These are phyloP conservation scores for Xenops minutus DNA, from an alignment of 2,797 vertebrate species.

Conservation along the genomic window DNA sequence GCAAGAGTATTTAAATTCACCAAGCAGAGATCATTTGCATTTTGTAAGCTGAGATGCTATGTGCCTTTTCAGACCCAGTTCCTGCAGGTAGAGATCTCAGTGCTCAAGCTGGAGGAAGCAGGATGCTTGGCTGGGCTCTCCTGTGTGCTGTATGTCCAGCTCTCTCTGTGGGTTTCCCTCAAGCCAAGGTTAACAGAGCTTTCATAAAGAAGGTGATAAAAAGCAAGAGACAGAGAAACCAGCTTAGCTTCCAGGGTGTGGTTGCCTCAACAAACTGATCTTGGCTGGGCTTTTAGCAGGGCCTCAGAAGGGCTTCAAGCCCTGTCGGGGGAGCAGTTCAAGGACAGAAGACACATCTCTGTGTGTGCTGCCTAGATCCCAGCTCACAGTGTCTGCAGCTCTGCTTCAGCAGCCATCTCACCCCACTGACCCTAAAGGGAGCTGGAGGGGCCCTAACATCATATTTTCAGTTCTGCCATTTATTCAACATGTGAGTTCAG, in stretches of 20 bases:
- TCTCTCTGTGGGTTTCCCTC: neutral
- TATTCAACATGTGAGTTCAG: accelerated
- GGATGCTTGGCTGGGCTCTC: neutral
- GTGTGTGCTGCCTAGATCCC: neutral
- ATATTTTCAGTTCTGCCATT: neutral
- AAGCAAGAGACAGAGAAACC: neutral
- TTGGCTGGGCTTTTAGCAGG: neutral
- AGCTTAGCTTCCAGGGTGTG: accelerated
- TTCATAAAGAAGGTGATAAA: neutral
- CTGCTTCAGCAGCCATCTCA: neutral
- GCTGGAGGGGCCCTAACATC: too few relatives aligned
- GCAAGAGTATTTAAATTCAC: neutral
- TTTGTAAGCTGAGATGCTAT: neutral
- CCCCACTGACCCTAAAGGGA: neutral
- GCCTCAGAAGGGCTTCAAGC: neutral
- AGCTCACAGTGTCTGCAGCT: neutral
- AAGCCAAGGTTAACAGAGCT: neutral
- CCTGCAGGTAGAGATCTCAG: neutral
- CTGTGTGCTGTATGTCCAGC: neutral
- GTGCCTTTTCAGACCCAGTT: neutral
- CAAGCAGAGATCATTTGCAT: neutral
- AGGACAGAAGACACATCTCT: accelerated
- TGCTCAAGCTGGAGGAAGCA: neutral
- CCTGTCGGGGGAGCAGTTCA: neutral
- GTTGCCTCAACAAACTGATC: neutral